Percentiles rank a stretch among this genome's conserved stretches.
Conservation (phyloP, 2,888 invertebrate species). For the Caenorhabditis angaria region DNA sequence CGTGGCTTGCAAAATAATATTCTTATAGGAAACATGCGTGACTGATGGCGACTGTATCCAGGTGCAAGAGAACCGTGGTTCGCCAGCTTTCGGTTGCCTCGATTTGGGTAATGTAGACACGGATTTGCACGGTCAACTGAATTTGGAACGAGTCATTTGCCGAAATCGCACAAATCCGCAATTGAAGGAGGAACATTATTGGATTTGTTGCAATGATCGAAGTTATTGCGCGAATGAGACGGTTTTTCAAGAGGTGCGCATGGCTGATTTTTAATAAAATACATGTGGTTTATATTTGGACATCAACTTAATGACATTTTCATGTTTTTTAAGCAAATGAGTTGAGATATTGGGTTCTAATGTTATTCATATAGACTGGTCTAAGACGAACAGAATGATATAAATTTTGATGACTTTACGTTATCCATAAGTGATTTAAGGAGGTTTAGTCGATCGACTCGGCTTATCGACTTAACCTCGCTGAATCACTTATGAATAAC, state of each 20-base stretch:
- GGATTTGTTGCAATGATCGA: conserved; percentile 23
- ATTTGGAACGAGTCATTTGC: not conserved
- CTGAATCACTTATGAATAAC: no score
- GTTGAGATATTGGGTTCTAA: no score
- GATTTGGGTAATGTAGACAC: not conserved
- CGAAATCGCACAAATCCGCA: conserved; percentile 8
- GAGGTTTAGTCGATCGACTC: no score
- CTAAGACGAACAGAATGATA: no score
- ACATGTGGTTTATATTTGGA: no score
- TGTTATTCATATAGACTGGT: no score
- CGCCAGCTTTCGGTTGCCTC: conserved; percentile 23
- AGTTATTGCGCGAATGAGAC: conserved; percentile 34
- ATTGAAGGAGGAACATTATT: not conserved
- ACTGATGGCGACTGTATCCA: conserved; percentile 37
- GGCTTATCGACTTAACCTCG: no score
- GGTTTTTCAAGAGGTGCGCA: not conserved
- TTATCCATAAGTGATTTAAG: no score
- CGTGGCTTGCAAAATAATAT: no score
- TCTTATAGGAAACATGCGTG: conserved; percentile 23
- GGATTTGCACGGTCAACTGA: conserved; percentile 11
- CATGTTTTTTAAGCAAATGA: no score
- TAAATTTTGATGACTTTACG: no score
- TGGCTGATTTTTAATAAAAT: not conserved
- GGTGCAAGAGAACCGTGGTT: not conserved
- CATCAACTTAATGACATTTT: no score